Evolutionary conservation across 2,797 vertebrate species (phyloP), one percentile per base, ranked within the genome.

Genomic region (Staurois parvus): DNA sequence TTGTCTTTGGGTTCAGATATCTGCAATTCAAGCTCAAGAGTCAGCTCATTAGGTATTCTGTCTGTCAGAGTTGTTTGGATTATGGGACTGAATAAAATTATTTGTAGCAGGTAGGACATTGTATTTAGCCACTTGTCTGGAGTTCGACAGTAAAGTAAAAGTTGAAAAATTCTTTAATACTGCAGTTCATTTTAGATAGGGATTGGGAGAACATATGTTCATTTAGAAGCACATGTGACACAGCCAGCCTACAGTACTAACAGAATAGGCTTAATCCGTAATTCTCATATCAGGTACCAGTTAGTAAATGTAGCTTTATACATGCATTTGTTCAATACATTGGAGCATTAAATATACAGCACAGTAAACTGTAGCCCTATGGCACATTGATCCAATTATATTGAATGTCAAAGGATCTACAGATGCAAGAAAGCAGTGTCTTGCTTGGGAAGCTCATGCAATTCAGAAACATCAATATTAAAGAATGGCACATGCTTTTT

Each of bases 311-410:
- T 28, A 48, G 62, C 42, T 28, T 10, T 76, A 64, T 85, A 72
- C 72, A 75, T 81, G 78, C 62, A 79, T 32, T 48, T 79, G 29
- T 74, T 24, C 28, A 34, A 67, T 69, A 76, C 26, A 37, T 84
- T 45, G 52, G 2, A 64, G 29, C 62, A 62, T 42, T 10, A 81
- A 52, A 78, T 66, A 75, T 42, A 85, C 62, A 80, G 66, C 28
- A 62, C 26, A 75, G 56, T 24, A 32, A 79, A 69, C n/a, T 2
- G 34, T 75, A 26, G 59, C 24, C 52, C 32, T 19, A 37, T 84
- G 72, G 72, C 64, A 85, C 78, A 69, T 56, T 69, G 34, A 67
- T 29, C 45, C 28, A 37, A 48, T 24, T 59, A 52, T 19, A 72
- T 13, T 76, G 24, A 48, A 56, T 17, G 72, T 52, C 32, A 66